Evolutionary conservation across 2,113 vertebrate genomes (phyloP).

Genomic region (Emydura subglobosa): DNA sequence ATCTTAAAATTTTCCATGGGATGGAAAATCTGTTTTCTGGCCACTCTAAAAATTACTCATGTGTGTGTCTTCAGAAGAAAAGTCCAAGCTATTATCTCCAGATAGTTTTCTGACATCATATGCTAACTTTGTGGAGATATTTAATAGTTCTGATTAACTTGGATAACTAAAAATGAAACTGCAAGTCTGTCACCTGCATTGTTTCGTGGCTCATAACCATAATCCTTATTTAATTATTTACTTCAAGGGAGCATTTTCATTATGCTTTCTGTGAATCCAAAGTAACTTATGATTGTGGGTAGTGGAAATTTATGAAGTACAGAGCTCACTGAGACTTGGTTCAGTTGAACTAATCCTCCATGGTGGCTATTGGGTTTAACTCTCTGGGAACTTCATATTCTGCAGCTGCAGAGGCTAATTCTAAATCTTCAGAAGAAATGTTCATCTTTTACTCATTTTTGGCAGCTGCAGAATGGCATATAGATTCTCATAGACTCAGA

Average conservation of each 20-base stretch:
- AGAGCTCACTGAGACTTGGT: background rate
- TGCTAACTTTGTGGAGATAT: slow-evolving; percentile 17
- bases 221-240: slow-evolving; percentile 73
- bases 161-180: slow-evolving; percentile 18
- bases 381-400: rapidly evolving
- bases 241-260: slow-evolving; percentile 61
- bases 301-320: slow-evolving; percentile 1
- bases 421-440: background rate
- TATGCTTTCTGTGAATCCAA: slow-evolving; percentile 9
- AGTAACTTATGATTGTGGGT: slow-evolving; percentile 5
- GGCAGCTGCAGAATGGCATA: background rate
- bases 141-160: slow-evolving; percentile 52
- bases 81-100: slow-evolving; percentile 30
- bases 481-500: no score
- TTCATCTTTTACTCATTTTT: background rate
- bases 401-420: background rate
- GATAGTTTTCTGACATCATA: slow-evolving; percentile 14
- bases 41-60: background rate
- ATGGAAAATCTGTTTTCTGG: background rate
- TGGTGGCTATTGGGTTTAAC: background rate
- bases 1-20: background rate
- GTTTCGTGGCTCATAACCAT: slow-evolving; percentile 44
- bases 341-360: background rate
- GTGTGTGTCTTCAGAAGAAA: background rate
- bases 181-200: slow-evolving; percentile 41